A percentile compares a stretch with the other conserved stretches of the same genome.
Conservation (phyloP, 2,888 invertebrate genomes). For the Cremastinae sp. region DNA sequence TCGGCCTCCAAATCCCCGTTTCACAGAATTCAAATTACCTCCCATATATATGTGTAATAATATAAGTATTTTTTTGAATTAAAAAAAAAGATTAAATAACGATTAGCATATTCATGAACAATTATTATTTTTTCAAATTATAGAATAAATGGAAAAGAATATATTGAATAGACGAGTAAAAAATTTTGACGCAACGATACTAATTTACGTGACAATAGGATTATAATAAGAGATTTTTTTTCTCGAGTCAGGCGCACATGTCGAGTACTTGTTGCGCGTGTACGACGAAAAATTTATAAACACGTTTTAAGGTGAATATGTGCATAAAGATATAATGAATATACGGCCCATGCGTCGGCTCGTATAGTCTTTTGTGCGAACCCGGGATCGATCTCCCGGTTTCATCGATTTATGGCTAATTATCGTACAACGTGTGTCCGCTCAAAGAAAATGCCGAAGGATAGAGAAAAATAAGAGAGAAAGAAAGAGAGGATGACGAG, state of each 20-base stretch:
- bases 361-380: constrained; percentile 60
- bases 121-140: too few species aligned
- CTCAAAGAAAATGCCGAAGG: constrained; percentile 21
- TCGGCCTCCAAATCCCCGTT: neutral
- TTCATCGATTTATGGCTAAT: constrained; percentile 71
- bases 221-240: too few species aligned
- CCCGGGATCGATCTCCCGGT: constrained; percentile 59
- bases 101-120: too few species aligned
- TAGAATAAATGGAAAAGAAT: too few species aligned
- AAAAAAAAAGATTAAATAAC: neutral
- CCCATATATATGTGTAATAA: neutral
- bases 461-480: too few species aligned
- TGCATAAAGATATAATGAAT: neutral
- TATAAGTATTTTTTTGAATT: neutral
- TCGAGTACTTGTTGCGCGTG: constrained; percentile 34
- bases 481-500: constrained; percentile 63
- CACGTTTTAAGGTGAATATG: constrained; percentile 18
- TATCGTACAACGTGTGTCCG: constrained; percentile 58
- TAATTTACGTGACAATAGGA: too few species aligned
- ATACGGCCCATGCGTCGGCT: constrained; percentile 59
- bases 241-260: constrained; percentile 56
- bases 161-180: too few species aligned
- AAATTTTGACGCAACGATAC: too few species aligned
- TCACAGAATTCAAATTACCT: neutral
- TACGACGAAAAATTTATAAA: constrained; percentile 49